These are phyloP conservation scores for Clepsis dumicolana DNA, from an alignment of 2,888 invertebrate species.

Conservation along the genomic window DNA sequence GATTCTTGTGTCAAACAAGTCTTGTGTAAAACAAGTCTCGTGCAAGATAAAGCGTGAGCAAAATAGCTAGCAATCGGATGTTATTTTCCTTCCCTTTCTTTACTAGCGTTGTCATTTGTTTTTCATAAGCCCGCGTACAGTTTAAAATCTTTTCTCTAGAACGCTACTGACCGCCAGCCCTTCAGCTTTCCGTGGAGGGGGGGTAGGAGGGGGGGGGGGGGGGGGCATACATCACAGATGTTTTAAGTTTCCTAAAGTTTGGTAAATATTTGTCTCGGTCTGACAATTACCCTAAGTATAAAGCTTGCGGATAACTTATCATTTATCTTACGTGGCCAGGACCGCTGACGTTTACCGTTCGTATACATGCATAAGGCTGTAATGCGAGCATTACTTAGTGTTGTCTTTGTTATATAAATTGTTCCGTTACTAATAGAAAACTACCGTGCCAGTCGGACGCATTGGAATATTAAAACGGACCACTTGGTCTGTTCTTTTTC, in stretches of 20 bases:
- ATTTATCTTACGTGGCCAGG: slow-evolving; percentile 67
- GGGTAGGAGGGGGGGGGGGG: too few species aligned
- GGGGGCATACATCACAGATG: too few species aligned
- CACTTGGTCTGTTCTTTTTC: too few species aligned
- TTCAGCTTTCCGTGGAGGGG: not conserved
- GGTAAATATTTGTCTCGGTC: slow-evolving; percentile 47
- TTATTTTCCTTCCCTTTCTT: too few species aligned
- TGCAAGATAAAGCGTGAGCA: too few species aligned
- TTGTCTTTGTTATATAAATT: slow-evolving; percentile 57
- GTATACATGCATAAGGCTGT: slow-evolving; percentile 91
- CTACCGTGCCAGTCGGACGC: not conserved
- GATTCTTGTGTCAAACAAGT: too few species aligned
- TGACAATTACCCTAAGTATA: slow-evolving; percentile 75
- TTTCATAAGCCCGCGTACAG: too few species aligned
- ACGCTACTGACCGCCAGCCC: not conserved
- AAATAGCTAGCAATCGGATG: too few species aligned
- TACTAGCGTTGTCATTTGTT: too few species aligned
- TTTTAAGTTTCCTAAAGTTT: slow-evolving; percentile 17
- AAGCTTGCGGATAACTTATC: slow-evolving; percentile 79
- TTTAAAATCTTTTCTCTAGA: too few species aligned
- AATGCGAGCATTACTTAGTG: slow-evolving; percentile 80
- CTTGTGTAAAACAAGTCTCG: too few species aligned
- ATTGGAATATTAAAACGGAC: not conserved
- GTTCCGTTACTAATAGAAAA: slow-evolving; percentile 29
- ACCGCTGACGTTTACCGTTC: slow-evolving; percentile 79